These are phyloP conservation scores for Camelus bactrianus DNA, from an alignment of 2,113 vertebrate species.

Conservation along the genomic window DNA sequence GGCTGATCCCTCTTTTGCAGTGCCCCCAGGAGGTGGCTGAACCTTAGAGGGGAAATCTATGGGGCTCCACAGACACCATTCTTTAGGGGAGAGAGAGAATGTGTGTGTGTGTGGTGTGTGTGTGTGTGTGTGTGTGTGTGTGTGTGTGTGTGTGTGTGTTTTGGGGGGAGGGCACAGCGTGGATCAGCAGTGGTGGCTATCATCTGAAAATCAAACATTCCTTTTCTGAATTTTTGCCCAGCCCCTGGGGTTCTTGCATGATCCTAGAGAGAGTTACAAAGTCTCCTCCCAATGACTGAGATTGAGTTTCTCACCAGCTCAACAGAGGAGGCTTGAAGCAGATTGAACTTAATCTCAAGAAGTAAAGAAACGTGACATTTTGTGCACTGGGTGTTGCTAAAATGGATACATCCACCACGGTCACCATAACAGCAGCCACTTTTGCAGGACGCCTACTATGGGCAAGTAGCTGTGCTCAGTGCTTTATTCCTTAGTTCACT, in stretches of 20 bases:
- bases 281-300: neutral
- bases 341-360: neutral
- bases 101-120: neutral
- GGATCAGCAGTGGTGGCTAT: neutral
- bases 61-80: neutral
- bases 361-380: neutral
- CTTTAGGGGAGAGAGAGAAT: neutral
- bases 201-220: neutral
- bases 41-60: neutral
- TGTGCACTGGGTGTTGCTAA: neutral
- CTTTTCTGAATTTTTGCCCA: neutral
- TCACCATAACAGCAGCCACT: neutral
- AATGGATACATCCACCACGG: neutral
- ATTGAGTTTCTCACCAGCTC: neutral
- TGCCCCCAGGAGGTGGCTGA: neutral
- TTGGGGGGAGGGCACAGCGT: fast-evolving
- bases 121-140: neutral
- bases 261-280: neutral
- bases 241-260: neutral
- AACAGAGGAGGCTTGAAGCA: neutral
- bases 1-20: neutral
- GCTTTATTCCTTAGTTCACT: neutral
- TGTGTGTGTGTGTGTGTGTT: neutral
- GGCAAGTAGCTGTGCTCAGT: neutral
- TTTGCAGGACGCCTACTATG: neutral